Evolutionary conservation across 2,888 invertebrate genomes (phyloP).

Genomic region (Willowsia nigromaculata): DNA sequence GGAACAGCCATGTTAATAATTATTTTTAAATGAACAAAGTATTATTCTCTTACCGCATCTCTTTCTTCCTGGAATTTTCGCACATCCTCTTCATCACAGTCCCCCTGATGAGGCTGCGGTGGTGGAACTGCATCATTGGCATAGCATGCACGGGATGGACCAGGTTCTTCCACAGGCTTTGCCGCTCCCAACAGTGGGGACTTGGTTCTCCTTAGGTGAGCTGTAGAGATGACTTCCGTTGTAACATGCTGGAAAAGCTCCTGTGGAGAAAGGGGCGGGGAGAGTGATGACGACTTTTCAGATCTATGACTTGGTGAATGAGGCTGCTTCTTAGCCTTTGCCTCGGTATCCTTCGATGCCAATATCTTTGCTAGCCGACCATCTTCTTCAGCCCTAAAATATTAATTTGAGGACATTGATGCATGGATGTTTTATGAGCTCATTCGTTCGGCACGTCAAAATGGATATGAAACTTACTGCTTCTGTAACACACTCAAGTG

Average conservation of each 20-base stretch:
- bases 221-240: constrained; percentile 80
- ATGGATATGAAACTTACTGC: constrained; percentile 82
- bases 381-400: constrained; percentile 85
- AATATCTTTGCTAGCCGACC: constrained; percentile 85
- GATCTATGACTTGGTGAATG: constrained; percentile 30
- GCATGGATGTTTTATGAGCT: constrained; percentile 3
- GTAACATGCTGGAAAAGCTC: constrained; percentile 80
- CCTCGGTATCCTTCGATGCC: constrained; percentile 81
- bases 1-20: background rate
- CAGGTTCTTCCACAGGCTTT: constrained; percentile 77
- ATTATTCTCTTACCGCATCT: constrained; percentile 84
- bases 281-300: constrained; percentile 5
- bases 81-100: constrained; percentile 83
- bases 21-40: background rate
- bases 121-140: background rate
- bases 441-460: no score
- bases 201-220: background rate
- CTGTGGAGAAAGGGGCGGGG: constrained; percentile 80
- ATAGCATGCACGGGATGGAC: constrained; percentile 71
- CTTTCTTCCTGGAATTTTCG: constrained; percentile 86
- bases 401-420: background rate
- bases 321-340: constrained; percentile 79
- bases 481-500: constrained; percentile 82
- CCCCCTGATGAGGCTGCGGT: background rate
- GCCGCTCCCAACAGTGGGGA: constrained; percentile 46